phyloP scores from a whole-genome alignment of 2,888 invertebrate species.

The Trissolcus japonicus region DNA sequence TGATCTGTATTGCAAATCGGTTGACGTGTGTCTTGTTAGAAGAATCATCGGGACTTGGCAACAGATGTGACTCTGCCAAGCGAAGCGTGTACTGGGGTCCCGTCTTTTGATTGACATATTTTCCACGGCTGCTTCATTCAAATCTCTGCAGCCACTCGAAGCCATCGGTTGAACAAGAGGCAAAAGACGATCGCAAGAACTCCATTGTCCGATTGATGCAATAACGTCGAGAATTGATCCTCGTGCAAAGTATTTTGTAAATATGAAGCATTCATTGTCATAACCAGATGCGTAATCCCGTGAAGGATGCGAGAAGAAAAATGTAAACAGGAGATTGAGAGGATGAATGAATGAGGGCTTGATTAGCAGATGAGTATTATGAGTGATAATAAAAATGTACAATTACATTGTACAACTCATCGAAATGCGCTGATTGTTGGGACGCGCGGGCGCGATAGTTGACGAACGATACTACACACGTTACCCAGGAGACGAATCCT shows the following conservation, averaged over 20 bases:
- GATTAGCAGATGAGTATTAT: not conserved
- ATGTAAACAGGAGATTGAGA: constrained; percentile 11
- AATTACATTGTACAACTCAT: constrained; percentile 48
- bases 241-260: constrained; percentile 34
- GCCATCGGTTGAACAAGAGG: constrained; percentile 46
- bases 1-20: constrained; percentile 30
- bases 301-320: not conserved
- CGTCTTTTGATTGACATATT: constrained; percentile 73
- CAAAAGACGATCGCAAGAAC: constrained; percentile 55
- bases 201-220: constrained; percentile 47
- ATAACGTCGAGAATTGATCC: constrained; percentile 42
- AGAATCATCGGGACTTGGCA: constrained; percentile 59
- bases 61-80: constrained; percentile 68
- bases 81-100: constrained; percentile 65
- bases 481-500: constrained; percentile 48
- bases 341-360: not conserved
- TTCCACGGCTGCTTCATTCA: constrained; percentile 66
- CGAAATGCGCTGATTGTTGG: constrained; percentile 42
- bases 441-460: not conserved
- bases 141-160: constrained; percentile 53
- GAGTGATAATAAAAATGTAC: constrained; percentile 39
- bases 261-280: constrained; percentile 26
- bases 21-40: constrained; percentile 58
- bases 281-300: not conserved
- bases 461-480: constrained; percentile 21